These are phyloP conservation scores for Plutella xylostella DNA, from an alignment of 2,888 invertebrate species.

Conservation along the genomic window DNA sequence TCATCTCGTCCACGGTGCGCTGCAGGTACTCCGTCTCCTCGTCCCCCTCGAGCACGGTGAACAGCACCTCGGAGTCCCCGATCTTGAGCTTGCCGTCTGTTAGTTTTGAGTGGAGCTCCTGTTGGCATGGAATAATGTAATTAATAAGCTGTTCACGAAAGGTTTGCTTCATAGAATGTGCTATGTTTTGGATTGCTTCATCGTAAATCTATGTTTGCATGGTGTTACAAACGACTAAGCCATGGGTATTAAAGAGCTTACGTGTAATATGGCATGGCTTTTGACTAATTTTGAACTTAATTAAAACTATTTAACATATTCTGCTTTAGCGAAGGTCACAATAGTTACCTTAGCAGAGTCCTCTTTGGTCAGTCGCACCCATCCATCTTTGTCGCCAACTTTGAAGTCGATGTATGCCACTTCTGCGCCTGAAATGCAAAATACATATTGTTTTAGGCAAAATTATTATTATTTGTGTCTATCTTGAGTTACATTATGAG, in stretches of 20 bases:
- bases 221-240: too few species aligned
- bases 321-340: too few species aligned
- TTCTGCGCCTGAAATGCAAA: constrained; percentile 46
- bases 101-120: too few species aligned
- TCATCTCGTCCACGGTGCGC: constrained; percentile 73
- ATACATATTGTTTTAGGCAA: background rate
- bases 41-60: constrained; percentile 75
- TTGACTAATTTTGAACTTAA: too few species aligned
- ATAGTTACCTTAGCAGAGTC: constrained; percentile 75
- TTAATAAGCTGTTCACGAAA: too few species aligned
- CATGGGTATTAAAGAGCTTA: too few species aligned
- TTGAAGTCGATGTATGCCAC: constrained; percentile 83
- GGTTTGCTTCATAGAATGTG: too few species aligned
- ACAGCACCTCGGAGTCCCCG: constrained; percentile 59
- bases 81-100: constrained; percentile 73
- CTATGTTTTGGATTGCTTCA: too few species aligned
- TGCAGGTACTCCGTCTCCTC: constrained; percentile 76
- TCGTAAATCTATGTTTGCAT: too few species aligned
- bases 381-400: constrained; percentile 79
- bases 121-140: too few species aligned
- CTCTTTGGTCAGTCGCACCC: constrained; percentile 77
- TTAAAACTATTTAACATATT: too few species aligned
- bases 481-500: background rate
- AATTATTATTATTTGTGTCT: background rate
- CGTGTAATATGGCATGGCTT: too few species aligned